Percentiles rank a stretch among this genome's conserved stretches.
Evolutionary conservation across 2,113 vertebrate genomes (phyloP).

Genomic region (Nothoprocta perdicaria): DNA sequence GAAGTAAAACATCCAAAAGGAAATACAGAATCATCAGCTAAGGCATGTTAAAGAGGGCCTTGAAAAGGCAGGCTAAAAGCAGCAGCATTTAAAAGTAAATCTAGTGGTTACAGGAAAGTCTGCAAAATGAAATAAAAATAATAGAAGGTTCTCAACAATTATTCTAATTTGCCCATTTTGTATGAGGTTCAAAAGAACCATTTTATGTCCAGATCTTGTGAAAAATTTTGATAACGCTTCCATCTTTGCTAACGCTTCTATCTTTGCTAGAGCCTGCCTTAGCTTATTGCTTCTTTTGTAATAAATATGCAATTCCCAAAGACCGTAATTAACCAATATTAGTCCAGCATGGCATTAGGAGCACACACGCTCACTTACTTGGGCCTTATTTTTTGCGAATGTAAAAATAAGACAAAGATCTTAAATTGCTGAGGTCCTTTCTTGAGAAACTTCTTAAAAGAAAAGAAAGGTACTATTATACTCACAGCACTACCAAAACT

Average conservation of each 20-base stretch:
- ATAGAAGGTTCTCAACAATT: slow-evolving; percentile 80
- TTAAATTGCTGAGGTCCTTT: slow-evolving; percentile 32
- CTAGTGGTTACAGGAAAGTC: slow-evolving; percentile 37
- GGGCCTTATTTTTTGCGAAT: neutral
- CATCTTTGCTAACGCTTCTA: slow-evolving; percentile 13
- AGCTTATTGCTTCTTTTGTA: neutral
- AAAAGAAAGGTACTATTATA: slow-evolving; percentile 71
- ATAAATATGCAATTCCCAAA: neutral
- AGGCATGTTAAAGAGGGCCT: slow-evolving; percentile 33
- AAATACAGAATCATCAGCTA: neutral
- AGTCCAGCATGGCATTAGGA: neutral
- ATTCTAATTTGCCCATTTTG: neutral
- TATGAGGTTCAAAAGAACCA: neutral
- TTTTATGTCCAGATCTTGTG: neutral
- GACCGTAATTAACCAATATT: neutral
- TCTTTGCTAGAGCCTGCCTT: slow-evolving; percentile 26
- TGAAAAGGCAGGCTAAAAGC: slow-evolving; percentile 56
- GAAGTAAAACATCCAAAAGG: slow-evolving; percentile 11
- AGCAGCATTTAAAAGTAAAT: slow-evolving; percentile 35
- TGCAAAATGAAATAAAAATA: slow-evolving; percentile 65
- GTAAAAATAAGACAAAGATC: neutral
- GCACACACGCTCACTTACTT: neutral
- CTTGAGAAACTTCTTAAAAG: slow-evolving; percentile 81
- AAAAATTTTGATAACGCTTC: neutral
- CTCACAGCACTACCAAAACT: slow-evolving; percentile 86